phyloP scores from a whole-genome alignment of 2,113 vertebrate genomes.

The Podilymbus podiceps region DNA sequence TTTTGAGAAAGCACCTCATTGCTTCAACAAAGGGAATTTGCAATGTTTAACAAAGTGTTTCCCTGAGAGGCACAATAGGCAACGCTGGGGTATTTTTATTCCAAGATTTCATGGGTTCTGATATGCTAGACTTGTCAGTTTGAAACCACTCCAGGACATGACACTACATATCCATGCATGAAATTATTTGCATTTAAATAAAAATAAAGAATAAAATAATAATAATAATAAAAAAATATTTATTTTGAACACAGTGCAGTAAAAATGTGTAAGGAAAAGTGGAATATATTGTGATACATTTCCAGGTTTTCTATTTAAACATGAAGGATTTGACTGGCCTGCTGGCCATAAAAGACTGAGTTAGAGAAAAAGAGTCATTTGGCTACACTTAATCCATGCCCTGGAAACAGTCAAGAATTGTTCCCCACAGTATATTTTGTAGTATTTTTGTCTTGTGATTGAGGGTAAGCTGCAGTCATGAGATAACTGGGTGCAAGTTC shows the following conservation, averaged over 20 bases:
- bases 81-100: neutral
- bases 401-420: conserved; percentile 57
- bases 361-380: neutral
- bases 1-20: neutral
- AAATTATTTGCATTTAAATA: conserved; percentile 2
- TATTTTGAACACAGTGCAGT: neutral
- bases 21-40: neutral
- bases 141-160: conserved; percentile 45
- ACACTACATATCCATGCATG: conserved; percentile 4
- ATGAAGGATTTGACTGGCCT: neutral
- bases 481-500: conserved; percentile 70
- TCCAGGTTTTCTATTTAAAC: conserved; percentile 25
- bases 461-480: conserved; percentile 55
- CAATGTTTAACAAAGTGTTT: neutral
- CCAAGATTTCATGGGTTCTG: conserved; percentile 17
- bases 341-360: neutral
- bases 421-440: conserved; percentile 49
- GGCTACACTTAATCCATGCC: conserved; percentile 47
- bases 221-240: neutral
- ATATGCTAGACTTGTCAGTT: conserved; percentile 5
- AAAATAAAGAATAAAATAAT: neutral
- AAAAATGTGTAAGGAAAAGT: neutral
- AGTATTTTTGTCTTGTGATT: conserved; percentile 61
- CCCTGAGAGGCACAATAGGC: neutral
- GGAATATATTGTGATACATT: neutral